Conservation (phyloP, 2,888 invertebrate genomes). For the Pharmacophagus antenor region DNA sequence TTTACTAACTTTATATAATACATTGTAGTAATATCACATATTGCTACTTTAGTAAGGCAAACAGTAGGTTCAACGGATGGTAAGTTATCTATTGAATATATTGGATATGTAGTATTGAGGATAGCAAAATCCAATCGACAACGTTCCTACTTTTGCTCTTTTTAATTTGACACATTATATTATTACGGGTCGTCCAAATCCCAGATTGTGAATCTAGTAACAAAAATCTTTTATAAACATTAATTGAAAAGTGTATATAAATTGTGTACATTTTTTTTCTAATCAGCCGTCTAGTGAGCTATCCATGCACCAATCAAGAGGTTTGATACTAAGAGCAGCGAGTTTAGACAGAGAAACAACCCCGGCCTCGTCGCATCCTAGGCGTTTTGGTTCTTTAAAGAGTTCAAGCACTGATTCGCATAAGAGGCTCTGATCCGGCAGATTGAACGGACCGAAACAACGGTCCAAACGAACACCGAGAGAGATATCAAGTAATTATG, state of each 20-base stretch:
- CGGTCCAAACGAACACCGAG: constrained; percentile 39
- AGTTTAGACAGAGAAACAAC: constrained; percentile 68
- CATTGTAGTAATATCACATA: background rate
- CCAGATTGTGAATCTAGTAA: too few species aligned
- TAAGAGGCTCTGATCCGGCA: constrained; percentile 73
- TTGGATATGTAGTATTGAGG: too few species aligned
- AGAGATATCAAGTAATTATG: constrained; percentile 16
- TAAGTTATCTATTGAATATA: background rate
- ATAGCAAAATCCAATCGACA: too few species aligned
- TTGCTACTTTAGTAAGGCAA: background rate
- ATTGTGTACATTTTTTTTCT: constrained; percentile 3
- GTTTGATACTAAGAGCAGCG: constrained; percentile 71
- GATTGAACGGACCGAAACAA: constrained; percentile 43
- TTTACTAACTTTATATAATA: background rate
- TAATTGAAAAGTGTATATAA: too few species aligned
- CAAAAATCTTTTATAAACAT: too few species aligned
- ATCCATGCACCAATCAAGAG: constrained; percentile 54
- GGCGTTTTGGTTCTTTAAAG: constrained; percentile 65
- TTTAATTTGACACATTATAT: too few species aligned
- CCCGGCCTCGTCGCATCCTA: constrained; percentile 48
- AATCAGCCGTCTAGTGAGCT: constrained; percentile 15
- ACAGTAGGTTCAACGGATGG: background rate
- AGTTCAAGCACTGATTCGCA: constrained; percentile 69
- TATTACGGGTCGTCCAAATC: too few species aligned
- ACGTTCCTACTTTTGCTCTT: too few species aligned